phyloP scores from a whole-genome alignment of 1,140 invertebrate species.

The Aphis gossypii region DNA sequence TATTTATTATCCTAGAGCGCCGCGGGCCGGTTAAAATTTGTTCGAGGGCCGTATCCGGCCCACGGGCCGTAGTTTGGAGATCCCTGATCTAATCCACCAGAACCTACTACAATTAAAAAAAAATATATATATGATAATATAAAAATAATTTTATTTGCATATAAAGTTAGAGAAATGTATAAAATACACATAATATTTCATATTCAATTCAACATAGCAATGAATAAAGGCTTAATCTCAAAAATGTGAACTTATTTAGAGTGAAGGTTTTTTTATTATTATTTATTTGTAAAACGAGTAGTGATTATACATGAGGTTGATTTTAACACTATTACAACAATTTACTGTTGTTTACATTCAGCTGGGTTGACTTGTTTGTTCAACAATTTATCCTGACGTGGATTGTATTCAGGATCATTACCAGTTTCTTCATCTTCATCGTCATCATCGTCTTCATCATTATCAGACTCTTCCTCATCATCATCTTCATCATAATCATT shows the following conservation, averaged over 20 bases:
- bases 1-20: too few relatives aligned
- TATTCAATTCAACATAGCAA: neutral
- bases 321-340: neutral
- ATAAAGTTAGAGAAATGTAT: neutral
- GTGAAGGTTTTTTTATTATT: slow-evolving; percentile 40
- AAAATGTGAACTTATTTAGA: slow-evolving; percentile 11
- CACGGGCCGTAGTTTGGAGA: too few relatives aligned
- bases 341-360: slow-evolving; percentile 68
- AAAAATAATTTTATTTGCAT: neutral
- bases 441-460: slow-evolving; percentile 64
- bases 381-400: slow-evolving; percentile 61
- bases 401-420: slow-evolving; percentile 62
- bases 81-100: neutral
- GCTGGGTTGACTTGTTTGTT: slow-evolving; percentile 61
- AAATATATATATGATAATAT: neutral
- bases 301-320: neutral
- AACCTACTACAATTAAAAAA: neutral
- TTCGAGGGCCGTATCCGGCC: too few relatives aligned
- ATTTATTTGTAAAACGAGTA: slow-evolving; percentile 33
- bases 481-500: slow-evolving; percentile 72
- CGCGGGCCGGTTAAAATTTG: too few relatives aligned
- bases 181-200: neutral
- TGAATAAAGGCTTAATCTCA: neutral
- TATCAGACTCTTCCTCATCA: slow-evolving; percentile 68
- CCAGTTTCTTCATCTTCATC: slow-evolving; percentile 62